phyloP scores from a whole-genome alignment of 2,113 vertebrate species.

The Eurypyga helias region DNA sequence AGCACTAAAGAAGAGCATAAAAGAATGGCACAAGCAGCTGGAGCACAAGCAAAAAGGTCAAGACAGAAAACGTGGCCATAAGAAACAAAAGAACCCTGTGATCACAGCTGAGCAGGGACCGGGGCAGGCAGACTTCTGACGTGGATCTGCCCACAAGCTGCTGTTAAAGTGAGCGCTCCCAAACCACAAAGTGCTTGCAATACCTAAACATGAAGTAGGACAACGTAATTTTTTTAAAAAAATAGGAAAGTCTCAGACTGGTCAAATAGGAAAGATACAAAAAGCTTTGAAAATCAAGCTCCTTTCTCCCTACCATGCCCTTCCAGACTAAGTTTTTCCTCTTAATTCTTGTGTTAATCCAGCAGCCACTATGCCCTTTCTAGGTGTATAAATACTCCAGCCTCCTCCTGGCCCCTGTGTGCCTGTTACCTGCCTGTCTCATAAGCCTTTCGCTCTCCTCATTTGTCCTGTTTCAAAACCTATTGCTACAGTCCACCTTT shows the following conservation, averaged over 20 bases:
- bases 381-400: neutral
- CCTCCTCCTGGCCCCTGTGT: neutral
- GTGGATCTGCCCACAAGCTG: neutral
- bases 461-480: neutral
- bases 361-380: neutral
- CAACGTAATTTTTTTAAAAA: neutral
- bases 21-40: constrained; percentile 1
- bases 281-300: neutral
- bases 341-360: neutral
- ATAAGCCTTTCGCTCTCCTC: neutral
- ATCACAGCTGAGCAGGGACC: neutral
- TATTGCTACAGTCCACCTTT: neutral
- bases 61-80: neutral
- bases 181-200: neutral
- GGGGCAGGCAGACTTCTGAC: neutral
- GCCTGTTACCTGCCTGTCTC: neutral
- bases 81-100: constrained; percentile 11
- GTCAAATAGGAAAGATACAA: neutral
- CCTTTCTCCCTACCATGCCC: neutral
- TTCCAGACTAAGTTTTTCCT: neutral
- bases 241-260: neutral
- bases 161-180: neutral
- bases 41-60: constrained; percentile 10
- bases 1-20: neutral
- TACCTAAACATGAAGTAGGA: neutral